Base-by-base conservation (phyloP, 2,113 vertebrate species). In the Corynorhinus townsendii region DNA sequence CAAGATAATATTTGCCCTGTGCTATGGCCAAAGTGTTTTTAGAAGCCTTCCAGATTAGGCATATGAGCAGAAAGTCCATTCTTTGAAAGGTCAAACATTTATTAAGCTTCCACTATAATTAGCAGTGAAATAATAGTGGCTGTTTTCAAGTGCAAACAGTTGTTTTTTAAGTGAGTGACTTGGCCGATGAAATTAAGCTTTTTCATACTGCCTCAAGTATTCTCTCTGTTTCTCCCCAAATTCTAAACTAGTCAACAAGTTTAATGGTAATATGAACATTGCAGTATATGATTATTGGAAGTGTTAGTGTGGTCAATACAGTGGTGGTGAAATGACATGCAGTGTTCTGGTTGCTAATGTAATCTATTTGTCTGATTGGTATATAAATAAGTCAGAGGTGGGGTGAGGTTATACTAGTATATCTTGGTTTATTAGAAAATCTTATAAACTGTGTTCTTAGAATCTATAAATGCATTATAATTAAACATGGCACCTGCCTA, bases 81-180 rank as follows among this genome's bases (percentile, higher is more conserved):
- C 75, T 91, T 86, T 33, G 49, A 95, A 92, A 97, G 95, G 86
- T 76, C 92, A 96, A 80, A 83, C 43, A 35, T 82, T 92, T 90
- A 89, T 92, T 85, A 81, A 81, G 26, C 77, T 95, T 92, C 72
- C 54, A 54, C 66, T 93, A 9, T 75, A 90, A 88, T 93, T 90
- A 85, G 49, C 54, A 64, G 38, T 90, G 40, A 64, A 90, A 79
- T 52, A 92, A 43, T 54, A 35, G 56, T 54, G 84, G 75, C 26
- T 22, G 22, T 66, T 89, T 86, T 89, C 35, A 96, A 96, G 89
- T 76, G 75, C 73, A 77, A 73, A 86, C 52, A 91, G 85, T 66
- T 82, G 87, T 47, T 92, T 95, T 95, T 95, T 95, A 89, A 92
- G 86, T 47, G 92, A 91, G 56, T 76, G 89, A 73, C 17, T 92